A percentile compares a stretch with the other conserved stretches of the same genome.
Evolutionary conservation across 2,888 invertebrate species (phyloP).

Genomic region (Emesis russula): DNA sequence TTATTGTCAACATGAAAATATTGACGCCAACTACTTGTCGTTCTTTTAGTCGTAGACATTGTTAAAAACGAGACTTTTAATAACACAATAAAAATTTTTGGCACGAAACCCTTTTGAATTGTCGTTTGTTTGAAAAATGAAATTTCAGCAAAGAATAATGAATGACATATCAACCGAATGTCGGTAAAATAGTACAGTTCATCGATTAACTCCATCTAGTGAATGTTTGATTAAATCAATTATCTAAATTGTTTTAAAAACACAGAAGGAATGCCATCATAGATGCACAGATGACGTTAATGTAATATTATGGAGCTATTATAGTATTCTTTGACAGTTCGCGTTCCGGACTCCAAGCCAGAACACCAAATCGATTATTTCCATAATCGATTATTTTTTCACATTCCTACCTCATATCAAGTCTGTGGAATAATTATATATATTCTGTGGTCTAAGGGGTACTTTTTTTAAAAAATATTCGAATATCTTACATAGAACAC

Average conservation of each 20-base stretch:
- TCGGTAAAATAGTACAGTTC: not conserved
- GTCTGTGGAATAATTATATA: too few species aligned
- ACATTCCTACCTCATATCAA: too few species aligned
- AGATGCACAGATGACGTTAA: not conserved
- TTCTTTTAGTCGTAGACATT: constrained; percentile 52
- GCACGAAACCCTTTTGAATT: too few species aligned
- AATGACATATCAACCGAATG: not conserved
- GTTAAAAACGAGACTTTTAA: constrained; percentile 27
- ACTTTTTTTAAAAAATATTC: too few species aligned
- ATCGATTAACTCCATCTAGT: not conserved
- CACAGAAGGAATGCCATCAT: constrained; percentile 1
- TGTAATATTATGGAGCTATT: too few species aligned
- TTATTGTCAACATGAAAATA: constrained; percentile 70
- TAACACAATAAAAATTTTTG: not conserved
- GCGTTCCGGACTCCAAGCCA: not conserved
- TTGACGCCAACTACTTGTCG: constrained; percentile 63
- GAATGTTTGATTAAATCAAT: not conserved
- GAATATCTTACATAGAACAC: too few species aligned
- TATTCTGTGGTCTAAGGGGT: too few species aligned
- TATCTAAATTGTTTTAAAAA: not conserved
- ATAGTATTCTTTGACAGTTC: not conserved
- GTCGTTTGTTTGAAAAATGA: not conserved
- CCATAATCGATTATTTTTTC: too few species aligned
- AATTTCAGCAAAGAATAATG: not conserved
- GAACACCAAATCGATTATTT: not conserved